Evolutionary conservation across 2,888 invertebrate genomes (phyloP).

Genomic region (Agrypnus murinus): DNA sequence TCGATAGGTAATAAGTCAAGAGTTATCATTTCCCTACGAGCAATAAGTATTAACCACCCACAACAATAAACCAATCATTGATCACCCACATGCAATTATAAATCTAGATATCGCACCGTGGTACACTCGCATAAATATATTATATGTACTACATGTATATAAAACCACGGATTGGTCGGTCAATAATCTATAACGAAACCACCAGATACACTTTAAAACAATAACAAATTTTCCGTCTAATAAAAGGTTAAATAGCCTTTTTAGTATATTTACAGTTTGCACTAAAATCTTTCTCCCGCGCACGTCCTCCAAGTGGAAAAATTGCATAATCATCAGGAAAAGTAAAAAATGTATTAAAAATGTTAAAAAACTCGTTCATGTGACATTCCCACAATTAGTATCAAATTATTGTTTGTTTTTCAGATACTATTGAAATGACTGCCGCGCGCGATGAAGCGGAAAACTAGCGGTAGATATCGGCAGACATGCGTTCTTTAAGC

Average conservation of each 20-base stretch:
- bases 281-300: slow-evolving; percentile 1
- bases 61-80: slow-evolving; percentile 53
- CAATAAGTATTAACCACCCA: slow-evolving; percentile 54
- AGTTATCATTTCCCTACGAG: slow-evolving; percentile 52
- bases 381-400: slow-evolving; percentile 50
- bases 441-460: slow-evolving; percentile 49
- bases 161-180: slow-evolving; percentile 41
- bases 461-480: slow-evolving; percentile 51
- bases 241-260: not conserved
- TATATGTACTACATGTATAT: not conserved
- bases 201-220: not conserved
- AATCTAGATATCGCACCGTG: slow-evolving; percentile 44
- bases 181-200: slow-evolving; percentile 17
- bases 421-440: slow-evolving; percentile 45
- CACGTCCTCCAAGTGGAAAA: slow-evolving; percentile 2
- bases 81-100: slow-evolving; percentile 54
- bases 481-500: slow-evolving; percentile 46
- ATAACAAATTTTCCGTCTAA: no score
- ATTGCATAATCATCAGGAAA: slow-evolving; percentile 25
- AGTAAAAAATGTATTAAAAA: slow-evolving; percentile 41
- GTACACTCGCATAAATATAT: slow-evolving; percentile 47
- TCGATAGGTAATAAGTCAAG: slow-evolving; percentile 49
- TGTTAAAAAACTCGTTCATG: slow-evolving; percentile 37
- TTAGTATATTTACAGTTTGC: slow-evolving; percentile 18
- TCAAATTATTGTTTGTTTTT: slow-evolving; percentile 51